Percentiles rank a stretch among this genome's conserved stretches.
Conservation (phyloP, 2,888 invertebrate genomes). For the Yponomeuta cagnagella region DNA sequence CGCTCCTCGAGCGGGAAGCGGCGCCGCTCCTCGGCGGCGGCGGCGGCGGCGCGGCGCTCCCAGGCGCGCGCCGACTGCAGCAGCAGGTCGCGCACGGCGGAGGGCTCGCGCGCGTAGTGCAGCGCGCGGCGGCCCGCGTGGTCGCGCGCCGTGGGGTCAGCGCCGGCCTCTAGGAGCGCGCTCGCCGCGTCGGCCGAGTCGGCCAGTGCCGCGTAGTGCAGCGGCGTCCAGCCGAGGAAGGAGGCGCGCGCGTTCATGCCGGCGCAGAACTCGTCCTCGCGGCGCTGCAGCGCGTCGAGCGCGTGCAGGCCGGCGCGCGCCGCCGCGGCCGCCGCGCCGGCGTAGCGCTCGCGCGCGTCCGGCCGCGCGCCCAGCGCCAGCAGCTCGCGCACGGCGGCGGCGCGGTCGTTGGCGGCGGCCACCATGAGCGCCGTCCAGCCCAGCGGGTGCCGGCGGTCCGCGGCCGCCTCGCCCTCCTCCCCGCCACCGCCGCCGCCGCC, state of each 20-base stretch:
- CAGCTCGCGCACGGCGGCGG: slow-evolving; percentile 75
- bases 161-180: slow-evolving; percentile 82
- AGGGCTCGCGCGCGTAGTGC: slow-evolving; percentile 82
- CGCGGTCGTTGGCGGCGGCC: slow-evolving; percentile 86
- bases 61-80: slow-evolving; percentile 63
- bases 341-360: slow-evolving; percentile 84
- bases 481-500: slow-evolving; percentile 23
- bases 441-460: slow-evolving; percentile 83
- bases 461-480: slow-evolving; percentile 64
- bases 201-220: slow-evolving; percentile 91
- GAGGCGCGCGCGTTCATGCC: slow-evolving; percentile 82
- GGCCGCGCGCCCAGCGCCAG: slow-evolving; percentile 86
- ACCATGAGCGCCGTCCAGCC: slow-evolving; percentile 93
- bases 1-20: slow-evolving; percentile 89
- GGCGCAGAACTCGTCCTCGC: slow-evolving; percentile 90
- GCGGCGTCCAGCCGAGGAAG: slow-evolving; percentile 89
- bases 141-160: slow-evolving; percentile 84
- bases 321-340: slow-evolving; percentile 80
- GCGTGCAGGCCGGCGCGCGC: slow-evolving; percentile 80
- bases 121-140: slow-evolving; percentile 85
- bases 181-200: slow-evolving; percentile 83
- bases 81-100: slow-evolving; percentile 78
- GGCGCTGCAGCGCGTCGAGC: slow-evolving; percentile 80
- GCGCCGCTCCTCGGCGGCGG: slow-evolving; percentile 86
- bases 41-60: slow-evolving; percentile 73